Conservation (phyloP, 2,113 vertebrate species). For the Pitta sordida region DNA sequence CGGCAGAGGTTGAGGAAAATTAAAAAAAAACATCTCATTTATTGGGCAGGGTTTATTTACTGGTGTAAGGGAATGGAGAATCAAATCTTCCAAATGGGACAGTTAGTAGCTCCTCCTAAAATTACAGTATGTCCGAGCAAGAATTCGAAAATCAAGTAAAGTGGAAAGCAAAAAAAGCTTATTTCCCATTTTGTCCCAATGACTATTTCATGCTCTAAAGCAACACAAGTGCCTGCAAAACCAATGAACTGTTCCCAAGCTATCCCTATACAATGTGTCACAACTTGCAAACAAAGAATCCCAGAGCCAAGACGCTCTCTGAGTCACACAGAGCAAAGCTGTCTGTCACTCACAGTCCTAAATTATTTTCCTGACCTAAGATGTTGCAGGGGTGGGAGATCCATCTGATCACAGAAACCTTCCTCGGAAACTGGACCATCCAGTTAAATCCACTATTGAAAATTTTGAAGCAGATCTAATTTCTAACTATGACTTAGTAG, state of each 20-base stretch:
- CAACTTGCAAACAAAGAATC: neutral
- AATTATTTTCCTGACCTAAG: neutral
- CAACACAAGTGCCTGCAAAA: neutral
- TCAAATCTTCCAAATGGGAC: neutral
- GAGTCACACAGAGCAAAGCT: neutral
- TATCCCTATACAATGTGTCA: neutral
- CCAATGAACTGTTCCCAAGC: neutral
- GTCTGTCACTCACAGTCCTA: neutral
- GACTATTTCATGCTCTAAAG: neutral
- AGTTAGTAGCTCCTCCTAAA: neutral
- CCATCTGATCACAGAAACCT: neutral
- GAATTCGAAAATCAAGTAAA: neutral
- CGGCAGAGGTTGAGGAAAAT: fast-evolving
- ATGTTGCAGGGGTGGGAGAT: neutral
- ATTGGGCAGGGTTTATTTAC: neutral
- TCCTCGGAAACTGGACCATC: neutral
- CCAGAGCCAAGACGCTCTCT: neutral
- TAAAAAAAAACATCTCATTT: neutral
- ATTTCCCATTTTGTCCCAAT: neutral
- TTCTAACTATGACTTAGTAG: neutral
- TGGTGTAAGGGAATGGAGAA: neutral
- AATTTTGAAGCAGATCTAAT: neutral
- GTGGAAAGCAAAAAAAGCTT: neutral
- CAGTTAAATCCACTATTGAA: neutral
- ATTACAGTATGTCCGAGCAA: neutral